Base-by-base conservation (phyloP, 2,888 invertebrate genomes). In the Aelia acuminata region DNA sequence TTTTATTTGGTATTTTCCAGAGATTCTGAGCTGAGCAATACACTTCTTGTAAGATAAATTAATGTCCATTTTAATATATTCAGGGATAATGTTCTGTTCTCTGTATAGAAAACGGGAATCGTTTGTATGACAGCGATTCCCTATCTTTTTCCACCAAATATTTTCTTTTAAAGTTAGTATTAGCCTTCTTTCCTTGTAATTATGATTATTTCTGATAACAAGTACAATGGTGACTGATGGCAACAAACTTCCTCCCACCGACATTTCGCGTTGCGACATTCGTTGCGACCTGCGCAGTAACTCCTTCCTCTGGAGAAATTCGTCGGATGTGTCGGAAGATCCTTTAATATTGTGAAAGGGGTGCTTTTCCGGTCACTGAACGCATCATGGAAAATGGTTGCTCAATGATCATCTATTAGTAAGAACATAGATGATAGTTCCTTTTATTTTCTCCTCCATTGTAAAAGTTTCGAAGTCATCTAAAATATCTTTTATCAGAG, bases 281-380 rank as follows among this genome's bases (percentile, higher is more conserved):
- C 63, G 7, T 35, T 63, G 63, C 63, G 31, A 15, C 15, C 63
- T 50, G 50, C 22, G 8, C 22, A 22, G 20, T 31, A 63, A 4
- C 31, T 31, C 63, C 63, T 63, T 31, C 18, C 63, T 7, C 63
- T 63, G 63, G 18, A 63, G 63, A 63, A 63, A 63, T 31, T 63
- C 31, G 7, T 18, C 63, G 63, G 63, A 63, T 63, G 31, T 63
- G 63, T 63, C 20, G 63, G 63, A 35, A 63, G 63, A 63, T 63
- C 63, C 63, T 35, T 63, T 63, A 63, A 13, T 18, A 63, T 63
- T 63, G 63, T 13, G 63, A 63, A 63, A 63, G 63, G 15, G 18
- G 31, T n/a, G 63, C 31, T 63, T 63, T 63, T 63, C 63, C 63
- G 63, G 63, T 63, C 63, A 63, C 18, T 63, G 63, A 63, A 31